Evolutionary conservation across 1,140 invertebrate species (phyloP).

Genomic region (Scaptomyza graminum): DNA sequence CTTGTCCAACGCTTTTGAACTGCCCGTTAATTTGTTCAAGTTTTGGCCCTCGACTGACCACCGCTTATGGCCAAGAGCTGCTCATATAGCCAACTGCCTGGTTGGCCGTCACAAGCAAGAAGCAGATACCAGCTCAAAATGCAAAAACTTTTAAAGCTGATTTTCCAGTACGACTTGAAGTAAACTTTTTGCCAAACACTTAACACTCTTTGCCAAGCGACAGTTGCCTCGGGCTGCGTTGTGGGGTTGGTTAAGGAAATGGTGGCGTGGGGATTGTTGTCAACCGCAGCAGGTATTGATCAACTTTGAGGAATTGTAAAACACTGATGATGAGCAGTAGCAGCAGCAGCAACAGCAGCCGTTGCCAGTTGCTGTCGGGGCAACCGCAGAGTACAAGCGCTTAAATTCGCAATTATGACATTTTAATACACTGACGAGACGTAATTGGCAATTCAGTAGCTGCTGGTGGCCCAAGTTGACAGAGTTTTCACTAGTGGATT

Average conservation of each 20-base stretch:
- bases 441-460: conserved; percentile 63
- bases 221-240: background rate
- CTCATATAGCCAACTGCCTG: background rate
- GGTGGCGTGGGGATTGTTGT: background rate
- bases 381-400: conserved; percentile 43
- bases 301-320: too few relatives aligned
- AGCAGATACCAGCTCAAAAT: conserved; percentile 15
- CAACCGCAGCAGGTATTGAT: conserved; percentile 36
- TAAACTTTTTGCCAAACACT: conserved; percentile 48
- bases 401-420: conserved; percentile 76
- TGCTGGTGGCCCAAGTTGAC: conserved; percentile 4
- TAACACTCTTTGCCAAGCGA: conserved; percentile 39
- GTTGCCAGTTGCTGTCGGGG: conserved; percentile 12
- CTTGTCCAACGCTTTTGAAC: conserved; percentile 14
- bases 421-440: conserved; percentile 70
- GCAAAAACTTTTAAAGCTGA: conserved; percentile 52
- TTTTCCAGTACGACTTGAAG: conserved; percentile 21
- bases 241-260: background rate
- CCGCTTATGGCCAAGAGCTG: conserved; percentile 13
- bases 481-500: conserved; percentile 15
- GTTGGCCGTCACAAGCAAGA: background rate
- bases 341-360: conserved; percentile 20
- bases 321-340: conserved; percentile 47
- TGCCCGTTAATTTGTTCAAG: conserved; percentile 4
- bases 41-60: conserved; percentile 34